Conservation (phyloP, 1,140 invertebrate genomes). For the Sinella curviseta region DNA sequence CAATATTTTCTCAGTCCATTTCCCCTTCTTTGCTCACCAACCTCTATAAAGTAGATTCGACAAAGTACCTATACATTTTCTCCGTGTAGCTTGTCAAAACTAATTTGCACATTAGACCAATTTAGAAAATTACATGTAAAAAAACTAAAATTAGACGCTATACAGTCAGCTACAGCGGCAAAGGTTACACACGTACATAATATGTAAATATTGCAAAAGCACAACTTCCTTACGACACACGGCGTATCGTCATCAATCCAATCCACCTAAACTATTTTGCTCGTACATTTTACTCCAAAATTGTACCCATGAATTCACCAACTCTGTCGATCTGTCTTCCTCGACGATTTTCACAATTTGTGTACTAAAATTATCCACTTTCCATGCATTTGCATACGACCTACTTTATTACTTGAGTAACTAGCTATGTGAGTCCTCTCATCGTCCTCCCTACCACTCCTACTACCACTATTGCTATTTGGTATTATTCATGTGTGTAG, state of each 20-base stretch:
- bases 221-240: no score
- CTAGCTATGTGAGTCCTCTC: background rate
- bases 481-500: no score
- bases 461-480: no score
- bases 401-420: conserved; percentile 10
- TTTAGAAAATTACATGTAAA: conserved; percentile 17
- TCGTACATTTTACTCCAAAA: no score
- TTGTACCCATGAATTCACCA: background rate
- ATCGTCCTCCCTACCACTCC: background rate
- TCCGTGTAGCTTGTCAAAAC: conserved; percentile 6
- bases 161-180: background rate
- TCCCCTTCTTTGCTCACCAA: no score
- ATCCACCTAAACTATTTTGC: background rate
- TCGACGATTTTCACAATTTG: background rate
- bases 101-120: conserved; percentile 23
- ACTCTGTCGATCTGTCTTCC: background rate
- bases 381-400: conserved; percentile 9
- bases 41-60: no score
- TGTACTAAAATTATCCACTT: background rate
- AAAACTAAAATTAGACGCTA: background rate
- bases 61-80: background rate
- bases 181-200: background rate
- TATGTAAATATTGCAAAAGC: background rate
- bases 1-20: background rate
- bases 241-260: background rate